Conservation (phyloP, 2,113 vertebrate genomes). For the Dicentrarchus labrax region DNA sequence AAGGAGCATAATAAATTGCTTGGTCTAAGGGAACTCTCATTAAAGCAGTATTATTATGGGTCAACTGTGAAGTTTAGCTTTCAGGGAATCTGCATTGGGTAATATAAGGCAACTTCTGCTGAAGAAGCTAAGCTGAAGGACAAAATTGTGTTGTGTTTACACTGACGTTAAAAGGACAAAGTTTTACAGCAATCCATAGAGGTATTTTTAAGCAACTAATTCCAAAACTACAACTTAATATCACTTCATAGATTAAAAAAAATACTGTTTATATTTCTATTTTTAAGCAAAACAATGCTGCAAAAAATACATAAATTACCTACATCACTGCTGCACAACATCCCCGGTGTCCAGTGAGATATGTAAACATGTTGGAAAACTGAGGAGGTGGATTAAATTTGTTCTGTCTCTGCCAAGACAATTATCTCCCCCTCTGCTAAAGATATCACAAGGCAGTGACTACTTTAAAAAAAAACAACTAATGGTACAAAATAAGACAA, state of each 20-base stretch:
- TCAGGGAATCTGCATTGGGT: conserved; percentile 40
- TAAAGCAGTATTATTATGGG: conserved; percentile 56
- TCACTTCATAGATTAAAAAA: conserved; percentile 6
- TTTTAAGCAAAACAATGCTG: conserved; percentile 15
- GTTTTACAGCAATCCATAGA: conserved; percentile 31
- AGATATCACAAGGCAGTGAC: conserved; percentile 26
- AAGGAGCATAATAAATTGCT: conserved; percentile 53
- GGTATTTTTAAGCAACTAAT: conserved; percentile 18
- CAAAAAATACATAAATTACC: conserved; percentile 13
- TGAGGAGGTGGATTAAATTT: conserved; percentile 29
- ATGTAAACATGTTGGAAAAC: conserved; percentile 41
- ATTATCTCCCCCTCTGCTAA: conserved; percentile 33
- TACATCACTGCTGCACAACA: conserved; percentile 4
- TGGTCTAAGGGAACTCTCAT: conserved; percentile 43
- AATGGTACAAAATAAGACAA: conserved; percentile 46
- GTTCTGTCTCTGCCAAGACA: conserved; percentile 34
- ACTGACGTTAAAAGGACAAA: conserved; percentile 38
- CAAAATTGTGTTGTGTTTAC: conserved; percentile 54
- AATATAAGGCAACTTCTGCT: conserved; percentile 56
- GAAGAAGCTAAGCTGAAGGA: conserved; percentile 56
- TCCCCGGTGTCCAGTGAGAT: conserved; percentile 14
- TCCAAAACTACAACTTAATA: not conserved
- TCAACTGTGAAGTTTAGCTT: conserved; percentile 56
- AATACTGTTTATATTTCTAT: not conserved
- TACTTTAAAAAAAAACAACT: conserved; percentile 29